Conservation (phyloP, 2,797 vertebrate genomes). For the Lophura swinhoii region DNA sequence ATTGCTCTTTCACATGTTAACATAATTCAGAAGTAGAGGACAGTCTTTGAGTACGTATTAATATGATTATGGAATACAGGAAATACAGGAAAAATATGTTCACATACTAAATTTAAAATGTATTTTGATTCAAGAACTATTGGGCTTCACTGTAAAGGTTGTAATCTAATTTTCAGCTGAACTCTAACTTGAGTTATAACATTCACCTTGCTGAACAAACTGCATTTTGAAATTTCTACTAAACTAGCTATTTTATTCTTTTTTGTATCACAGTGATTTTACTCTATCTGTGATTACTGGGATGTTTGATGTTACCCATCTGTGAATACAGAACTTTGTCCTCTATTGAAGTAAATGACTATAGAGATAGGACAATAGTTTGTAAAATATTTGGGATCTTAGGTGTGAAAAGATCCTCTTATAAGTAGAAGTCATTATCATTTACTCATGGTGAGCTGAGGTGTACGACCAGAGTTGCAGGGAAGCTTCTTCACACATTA, state of each 20-base stretch:
- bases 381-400: not conserved
- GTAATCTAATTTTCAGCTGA: not conserved
- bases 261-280: not conserved
- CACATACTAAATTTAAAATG: not conserved
- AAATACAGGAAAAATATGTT: not conserved
- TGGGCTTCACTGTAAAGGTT: not conserved
- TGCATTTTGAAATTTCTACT: not conserved
- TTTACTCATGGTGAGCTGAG: slow-evolving; percentile 1
- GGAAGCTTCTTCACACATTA: not conserved
- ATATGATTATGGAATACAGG: not conserved
- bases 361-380: not conserved
- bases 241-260: not conserved
- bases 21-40: not conserved
- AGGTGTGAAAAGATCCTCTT: not conserved
- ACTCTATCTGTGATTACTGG: not conserved
- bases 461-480: not conserved
- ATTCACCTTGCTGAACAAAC: not conserved
- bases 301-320: not conserved
- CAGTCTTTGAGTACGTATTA: not conserved
- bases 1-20: not conserved
- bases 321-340: not conserved
- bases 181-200: not conserved
- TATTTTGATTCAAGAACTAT: not conserved
- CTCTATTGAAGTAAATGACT: not conserved
- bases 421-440: not conserved